Conservation (phyloP, 1,140 invertebrate genomes). For the Meteorus sp. region DNA sequence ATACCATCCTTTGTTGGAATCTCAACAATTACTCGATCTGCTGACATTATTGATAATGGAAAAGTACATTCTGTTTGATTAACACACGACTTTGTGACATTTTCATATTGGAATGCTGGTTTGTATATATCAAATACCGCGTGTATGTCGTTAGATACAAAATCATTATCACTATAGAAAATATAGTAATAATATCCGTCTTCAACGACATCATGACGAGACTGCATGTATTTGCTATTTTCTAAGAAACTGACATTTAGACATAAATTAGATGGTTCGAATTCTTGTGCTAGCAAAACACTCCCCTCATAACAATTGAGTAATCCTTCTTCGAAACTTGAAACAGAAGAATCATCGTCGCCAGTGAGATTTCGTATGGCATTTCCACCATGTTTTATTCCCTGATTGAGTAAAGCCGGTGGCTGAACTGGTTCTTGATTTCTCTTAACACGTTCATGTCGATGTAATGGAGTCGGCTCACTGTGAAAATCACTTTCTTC, state of each 20-base stretch:
- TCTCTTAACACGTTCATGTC: slow-evolving; percentile 43
- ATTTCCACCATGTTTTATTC: slow-evolving; percentile 74
- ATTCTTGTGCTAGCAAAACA: slow-evolving; percentile 70
- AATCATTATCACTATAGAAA: slow-evolving; percentile 83
- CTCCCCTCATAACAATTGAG: slow-evolving; percentile 73
- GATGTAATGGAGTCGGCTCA: slow-evolving; percentile 10
- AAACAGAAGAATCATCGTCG: slow-evolving; percentile 67
- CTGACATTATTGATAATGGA: slow-evolving; percentile 68
- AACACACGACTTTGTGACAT: slow-evolving; percentile 71
- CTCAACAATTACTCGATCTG: slow-evolving; percentile 78
- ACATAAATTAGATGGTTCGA: slow-evolving; percentile 68
- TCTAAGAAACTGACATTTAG: slow-evolving; percentile 69
- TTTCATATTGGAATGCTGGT: slow-evolving; percentile 76
- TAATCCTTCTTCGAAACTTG: slow-evolving; percentile 77
- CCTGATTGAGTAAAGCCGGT: slow-evolving; percentile 65
- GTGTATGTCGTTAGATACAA: slow-evolving; percentile 76
- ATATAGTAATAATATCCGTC: slow-evolving; percentile 86
- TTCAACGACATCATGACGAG: slow-evolving; percentile 68
- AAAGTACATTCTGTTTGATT: slow-evolving; percentile 78
- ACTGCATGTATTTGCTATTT: slow-evolving; percentile 65
- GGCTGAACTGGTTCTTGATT: slow-evolving; percentile 61
- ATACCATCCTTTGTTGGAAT: slow-evolving; percentile 78
- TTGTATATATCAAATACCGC: slow-evolving; percentile 83
- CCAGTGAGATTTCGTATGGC: slow-evolving; percentile 62
- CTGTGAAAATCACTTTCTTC: slow-evolving; percentile 26